These are phyloP conservation scores for Plectrocnemia conspersa DNA, from an alignment of 1,140 invertebrate genomes.

Conservation along the genomic window DNA sequence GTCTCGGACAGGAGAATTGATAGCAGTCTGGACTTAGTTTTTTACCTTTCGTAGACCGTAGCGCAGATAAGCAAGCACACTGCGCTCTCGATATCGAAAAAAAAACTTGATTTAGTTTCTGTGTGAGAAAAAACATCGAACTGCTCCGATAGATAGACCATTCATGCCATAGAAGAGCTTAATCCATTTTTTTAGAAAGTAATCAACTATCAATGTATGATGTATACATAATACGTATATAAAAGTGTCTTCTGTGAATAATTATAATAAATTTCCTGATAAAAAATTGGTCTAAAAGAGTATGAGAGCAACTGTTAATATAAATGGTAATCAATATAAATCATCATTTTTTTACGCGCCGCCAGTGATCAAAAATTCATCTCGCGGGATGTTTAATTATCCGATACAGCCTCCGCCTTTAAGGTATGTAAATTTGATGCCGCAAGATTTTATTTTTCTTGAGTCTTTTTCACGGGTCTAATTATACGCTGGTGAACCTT, in stretches of 20 bases:
- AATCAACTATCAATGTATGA: slow-evolving; percentile 24
- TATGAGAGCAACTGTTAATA: neutral
- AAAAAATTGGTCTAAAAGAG: neutral
- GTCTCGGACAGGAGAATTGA: slow-evolving; percentile 25
- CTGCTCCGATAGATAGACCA: slow-evolving; percentile 5
- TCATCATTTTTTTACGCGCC: neutral
- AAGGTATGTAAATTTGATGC: slow-evolving; percentile 31
- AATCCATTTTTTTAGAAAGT: slow-evolving; percentile 22
- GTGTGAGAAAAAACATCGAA: neutral
- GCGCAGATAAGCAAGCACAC: slow-evolving; percentile 7
- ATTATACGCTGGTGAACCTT: slow-evolving; percentile 27
- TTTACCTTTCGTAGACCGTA: slow-evolving; percentile 11
- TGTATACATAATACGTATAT: slow-evolving; percentile 21
- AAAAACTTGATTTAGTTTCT: slow-evolving; percentile 15
- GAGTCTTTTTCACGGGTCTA: slow-evolving; percentile 27
- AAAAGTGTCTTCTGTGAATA: slow-evolving; percentile 10
- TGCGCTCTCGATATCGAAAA: neutral
- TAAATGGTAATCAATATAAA: slow-evolving; percentile 6
- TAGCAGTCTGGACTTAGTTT: slow-evolving; percentile 17
- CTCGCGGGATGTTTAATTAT: slow-evolving; percentile 18
- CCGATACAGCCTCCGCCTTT: slow-evolving; percentile 1
- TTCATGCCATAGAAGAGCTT: slow-evolving; percentile 11
- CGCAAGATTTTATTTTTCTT: slow-evolving; percentile 13
- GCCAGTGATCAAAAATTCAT: slow-evolving; percentile 12
- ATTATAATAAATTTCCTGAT: neutral